phyloP scores from a whole-genome alignment of 2,113 vertebrate genomes.

The Synodontis membranacea region DNA sequence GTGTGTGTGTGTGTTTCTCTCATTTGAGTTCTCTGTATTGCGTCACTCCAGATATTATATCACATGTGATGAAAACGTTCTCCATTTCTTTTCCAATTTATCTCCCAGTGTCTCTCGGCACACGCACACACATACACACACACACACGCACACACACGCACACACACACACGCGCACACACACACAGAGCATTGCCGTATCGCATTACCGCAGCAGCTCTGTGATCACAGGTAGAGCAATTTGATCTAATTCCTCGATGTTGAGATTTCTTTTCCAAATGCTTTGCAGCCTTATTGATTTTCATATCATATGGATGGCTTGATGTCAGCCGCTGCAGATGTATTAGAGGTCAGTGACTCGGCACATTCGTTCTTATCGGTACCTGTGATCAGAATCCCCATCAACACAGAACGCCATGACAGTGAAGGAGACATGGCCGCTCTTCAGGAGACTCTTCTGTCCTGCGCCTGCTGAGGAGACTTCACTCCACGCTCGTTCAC shows the following conservation, averaged over 20 bases:
- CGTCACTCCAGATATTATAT: slow-evolving; percentile 13
- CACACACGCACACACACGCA: slow-evolving; percentile 22
- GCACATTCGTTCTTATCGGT: slow-evolving; percentile 25
- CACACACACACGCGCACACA: slow-evolving; percentile 27
- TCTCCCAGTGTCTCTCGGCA: background rate
- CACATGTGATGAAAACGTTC: slow-evolving; percentile 24
- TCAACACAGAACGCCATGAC: background rate
- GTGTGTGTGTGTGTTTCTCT: slow-evolving; percentile 10
- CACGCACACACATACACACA: slow-evolving; percentile 1
- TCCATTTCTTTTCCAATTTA: slow-evolving; percentile 36
- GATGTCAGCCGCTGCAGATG: slow-evolving; percentile 42
- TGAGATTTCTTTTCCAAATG: slow-evolving; percentile 42
- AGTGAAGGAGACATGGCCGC: background rate
- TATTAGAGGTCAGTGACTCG: slow-evolving; percentile 46
- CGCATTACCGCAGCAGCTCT: slow-evolving; percentile 39
- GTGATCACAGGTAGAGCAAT: slow-evolving; percentile 49
- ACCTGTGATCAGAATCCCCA: slow-evolving; percentile 32
- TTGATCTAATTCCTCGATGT: slow-evolving; percentile 38
- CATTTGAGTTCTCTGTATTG: slow-evolving; percentile 29
- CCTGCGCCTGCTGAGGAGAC: background rate
- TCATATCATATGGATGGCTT: slow-evolving; percentile 51
- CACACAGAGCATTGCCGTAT: slow-evolving; percentile 29
- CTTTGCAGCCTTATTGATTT: slow-evolving; percentile 48
- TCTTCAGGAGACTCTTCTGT: background rate
- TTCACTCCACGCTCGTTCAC: background rate